These are phyloP conservation scores for Desoria tigrina DNA, from an alignment of 2,888 invertebrate genomes.

Conservation along the genomic window DNA sequence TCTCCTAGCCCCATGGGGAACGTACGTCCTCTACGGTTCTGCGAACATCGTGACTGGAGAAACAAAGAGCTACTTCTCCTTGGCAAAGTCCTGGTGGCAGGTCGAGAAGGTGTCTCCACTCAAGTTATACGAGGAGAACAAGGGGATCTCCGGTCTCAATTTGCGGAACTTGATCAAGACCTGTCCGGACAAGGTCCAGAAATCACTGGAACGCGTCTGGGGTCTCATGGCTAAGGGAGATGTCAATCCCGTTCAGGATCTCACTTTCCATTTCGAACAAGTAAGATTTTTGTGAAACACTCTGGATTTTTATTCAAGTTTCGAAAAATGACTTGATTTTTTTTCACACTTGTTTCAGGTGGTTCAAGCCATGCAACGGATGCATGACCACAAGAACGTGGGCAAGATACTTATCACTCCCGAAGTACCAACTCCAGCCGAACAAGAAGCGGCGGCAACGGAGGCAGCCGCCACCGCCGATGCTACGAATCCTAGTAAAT, in stretches of 20 bases:
- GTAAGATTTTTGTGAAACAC: constrained; percentile 19
- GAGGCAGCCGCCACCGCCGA: background rate
- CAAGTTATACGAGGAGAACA: constrained; percentile 86
- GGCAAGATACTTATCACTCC: constrained; percentile 85
- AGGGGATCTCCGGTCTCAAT: constrained; percentile 78
- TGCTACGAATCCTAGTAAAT: background rate
- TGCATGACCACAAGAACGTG: constrained; percentile 88
- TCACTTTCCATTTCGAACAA: constrained; percentile 63
- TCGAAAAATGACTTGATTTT: background rate
- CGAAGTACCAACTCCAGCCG: constrained; percentile 7
- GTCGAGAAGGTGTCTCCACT: constrained; percentile 86
- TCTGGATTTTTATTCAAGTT: background rate
- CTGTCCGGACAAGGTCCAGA: constrained; percentile 70
- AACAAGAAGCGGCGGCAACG: constrained; percentile 11
- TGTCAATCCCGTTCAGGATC: constrained; percentile 80
- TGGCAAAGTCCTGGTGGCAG: constrained; percentile 65
- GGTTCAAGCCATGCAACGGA: constrained; percentile 86
- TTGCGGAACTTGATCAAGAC: constrained; percentile 79
- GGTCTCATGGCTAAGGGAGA: constrained; percentile 74
- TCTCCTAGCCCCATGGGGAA: constrained; percentile 82
- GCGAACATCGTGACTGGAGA: constrained; percentile 87
- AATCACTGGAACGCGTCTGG: constrained; percentile 72
- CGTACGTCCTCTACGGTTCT: constrained; percentile 83
- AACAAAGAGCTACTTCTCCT: constrained; percentile 87
- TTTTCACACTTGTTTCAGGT: constrained; percentile 61